Evolutionary conservation across 2,113 vertebrate genomes (phyloP).

Genomic region (Zootoca vivipara): DNA sequence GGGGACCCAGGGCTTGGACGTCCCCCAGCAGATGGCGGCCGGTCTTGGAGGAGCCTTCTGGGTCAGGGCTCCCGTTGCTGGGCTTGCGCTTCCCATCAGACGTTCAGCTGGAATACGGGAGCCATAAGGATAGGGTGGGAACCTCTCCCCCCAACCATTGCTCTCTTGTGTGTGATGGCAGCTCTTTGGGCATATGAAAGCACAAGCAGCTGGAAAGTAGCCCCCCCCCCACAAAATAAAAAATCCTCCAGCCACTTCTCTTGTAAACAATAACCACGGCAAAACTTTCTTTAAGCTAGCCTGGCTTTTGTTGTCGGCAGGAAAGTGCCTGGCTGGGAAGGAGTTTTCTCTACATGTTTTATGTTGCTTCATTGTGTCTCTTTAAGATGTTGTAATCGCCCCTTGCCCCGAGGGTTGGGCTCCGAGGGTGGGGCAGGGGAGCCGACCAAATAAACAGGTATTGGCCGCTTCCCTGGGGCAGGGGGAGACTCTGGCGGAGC

Average conservation of each 20-base stretch:
- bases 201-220: too few species aligned
- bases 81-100: too few species aligned
- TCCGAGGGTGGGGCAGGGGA: background rate
- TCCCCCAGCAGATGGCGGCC: too few species aligned
- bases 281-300: background rate
- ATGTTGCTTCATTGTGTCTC: background rate
- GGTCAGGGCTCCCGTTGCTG: too few species aligned
- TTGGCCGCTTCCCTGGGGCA: background rate
- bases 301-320: background rate
- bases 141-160: too few species aligned
- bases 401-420: background rate
- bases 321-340: background rate
- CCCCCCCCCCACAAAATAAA: background rate
- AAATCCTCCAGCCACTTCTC: too few species aligned
- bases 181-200: too few species aligned
- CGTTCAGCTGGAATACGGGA: too few species aligned
- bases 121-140: too few species aligned
- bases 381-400: background rate
- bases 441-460: background rate
- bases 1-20: too few species aligned
- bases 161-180: too few species aligned
- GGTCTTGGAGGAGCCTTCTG: too few species aligned
- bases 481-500: background rate
- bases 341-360: background rate
- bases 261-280: background rate